Evolutionary conservation across 2,888 invertebrate genomes (phyloP), one percentile per base, ranked within the genome.

Genomic region (Netelia inedita): DNA sequence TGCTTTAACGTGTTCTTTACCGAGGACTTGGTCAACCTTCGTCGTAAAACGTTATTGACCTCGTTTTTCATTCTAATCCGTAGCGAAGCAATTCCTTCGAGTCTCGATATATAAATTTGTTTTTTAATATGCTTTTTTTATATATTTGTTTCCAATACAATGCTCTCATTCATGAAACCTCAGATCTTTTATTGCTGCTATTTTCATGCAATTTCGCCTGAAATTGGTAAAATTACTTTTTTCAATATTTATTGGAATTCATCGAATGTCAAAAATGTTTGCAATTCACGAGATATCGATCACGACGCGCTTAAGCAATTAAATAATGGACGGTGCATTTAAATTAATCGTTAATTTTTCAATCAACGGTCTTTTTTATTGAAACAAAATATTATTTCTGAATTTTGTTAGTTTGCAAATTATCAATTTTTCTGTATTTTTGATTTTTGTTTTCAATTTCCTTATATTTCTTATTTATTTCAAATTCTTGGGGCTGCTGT

Each of bases 1-100:
- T 46, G 55, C 55, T 23, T 23, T 19, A 5, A 59, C 5, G 21
- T 23, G 43, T 28, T 68, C 57, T 78, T 69, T 50, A 50, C 59
- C 78, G 57, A 69, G 78, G 78, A 76, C 76, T 76, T 50, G 66
- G 69, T 78, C 69, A 69, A 78, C 78, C 78, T 78, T 78, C 78
- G 69, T 78, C 69, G 78, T 61, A 69, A 75, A 75, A 69, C 66
- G 68, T 69, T 69, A 69, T 78, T 78, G 76, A 76, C 68, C 76
- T 68, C 76, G 16, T 59, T 74, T 35, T 23, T 41, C 23, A 46
- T 41, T 23, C 46, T 10, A n/a, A 63, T 63, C 79, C 79, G 61
- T 79, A 65, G 50, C 50, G 16, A 59, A 57, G 55, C 16, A 14
- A 57, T 57, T 75, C 21, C 66, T 68, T 76, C 43, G 23, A 35